phyloP scores from a whole-genome alignment of 64 coral and sea anemone genomes.

The Platygyra sinensis region DNA sequence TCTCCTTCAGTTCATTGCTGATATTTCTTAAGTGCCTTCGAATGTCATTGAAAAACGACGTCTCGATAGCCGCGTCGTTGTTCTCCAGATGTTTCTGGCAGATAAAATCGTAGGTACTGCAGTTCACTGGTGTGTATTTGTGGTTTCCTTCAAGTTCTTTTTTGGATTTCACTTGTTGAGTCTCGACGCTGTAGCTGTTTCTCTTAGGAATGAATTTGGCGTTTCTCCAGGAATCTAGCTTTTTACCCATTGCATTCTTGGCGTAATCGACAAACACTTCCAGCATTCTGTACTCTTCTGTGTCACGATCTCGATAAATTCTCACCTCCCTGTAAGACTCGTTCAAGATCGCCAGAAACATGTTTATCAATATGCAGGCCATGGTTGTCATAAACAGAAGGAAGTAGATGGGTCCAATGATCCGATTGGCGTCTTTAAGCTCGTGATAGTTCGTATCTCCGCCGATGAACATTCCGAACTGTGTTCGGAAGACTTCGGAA shows the following conservation, averaged over 20 bases:
- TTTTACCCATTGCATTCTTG: constrained; percentile 44
- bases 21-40: constrained; percentile 57
- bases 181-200: constrained; percentile 61
- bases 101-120: background rate
- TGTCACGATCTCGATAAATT: constrained; percentile 57
- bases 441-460: constrained; percentile 68
- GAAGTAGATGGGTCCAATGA: constrained; percentile 82
- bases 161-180: background rate
- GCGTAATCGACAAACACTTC: constrained; percentile 76
- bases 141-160: background rate
- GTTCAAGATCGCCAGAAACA: constrained; percentile 94
- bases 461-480: constrained; percentile 86
- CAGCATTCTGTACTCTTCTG: constrained; percentile 82
- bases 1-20: constrained; percentile 60
- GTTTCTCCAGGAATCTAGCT: constrained; percentile 27
- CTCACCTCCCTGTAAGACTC: constrained; percentile 83
- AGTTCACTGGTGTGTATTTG: constrained; percentile 53
- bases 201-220: constrained; percentile 66
- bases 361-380: constrained; percentile 85
- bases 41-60: constrained; percentile 48
- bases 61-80: constrained; percentile 24
- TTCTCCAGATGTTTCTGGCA: background rate
- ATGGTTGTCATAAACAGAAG: constrained; percentile 83
- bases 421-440: constrained; percentile 56
- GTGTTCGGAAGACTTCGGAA: constrained; percentile 73